These are phyloP conservation scores for Vicugna pacos DNA, from an alignment of 2,113 vertebrate species.

Conservation along the genomic window DNA sequence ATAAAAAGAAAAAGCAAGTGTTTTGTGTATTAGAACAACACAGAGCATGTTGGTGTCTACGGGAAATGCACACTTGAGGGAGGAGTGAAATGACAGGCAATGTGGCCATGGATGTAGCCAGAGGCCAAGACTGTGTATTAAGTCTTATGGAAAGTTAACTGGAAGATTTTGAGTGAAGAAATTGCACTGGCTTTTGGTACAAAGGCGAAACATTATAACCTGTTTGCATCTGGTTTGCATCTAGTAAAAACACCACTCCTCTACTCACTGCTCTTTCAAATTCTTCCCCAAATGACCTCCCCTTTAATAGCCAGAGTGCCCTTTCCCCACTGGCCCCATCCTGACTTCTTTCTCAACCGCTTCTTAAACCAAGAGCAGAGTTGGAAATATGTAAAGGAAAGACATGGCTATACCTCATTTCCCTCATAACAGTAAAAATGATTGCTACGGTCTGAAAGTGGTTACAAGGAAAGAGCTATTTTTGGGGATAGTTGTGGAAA, in stretches of 20 bases:
- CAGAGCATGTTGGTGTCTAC: not conserved
- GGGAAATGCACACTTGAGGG: not conserved
- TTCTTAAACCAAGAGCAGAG: slow-evolving; percentile 16
- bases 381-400: not conserved
- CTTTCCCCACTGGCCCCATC: not conserved
- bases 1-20: not conserved
- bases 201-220: not conserved
- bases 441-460: not conserved
- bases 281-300: not conserved
- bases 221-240: not conserved
- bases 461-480: not conserved
- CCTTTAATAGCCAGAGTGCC: not conserved
- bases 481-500: not conserved
- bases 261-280: slow-evolving; percentile 29
- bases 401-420: not conserved
- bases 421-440: not conserved
- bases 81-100: not conserved
- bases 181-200: not conserved
- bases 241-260: not conserved
- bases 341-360: slow-evolving; percentile 51
- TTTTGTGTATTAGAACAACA: not conserved
- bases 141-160: not conserved
- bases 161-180: not conserved
- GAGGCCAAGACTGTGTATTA: not conserved
- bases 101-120: not conserved